Conservation (phyloP, 2,113 vertebrate genomes). For the Ibidorhyncha struthersii region DNA sequence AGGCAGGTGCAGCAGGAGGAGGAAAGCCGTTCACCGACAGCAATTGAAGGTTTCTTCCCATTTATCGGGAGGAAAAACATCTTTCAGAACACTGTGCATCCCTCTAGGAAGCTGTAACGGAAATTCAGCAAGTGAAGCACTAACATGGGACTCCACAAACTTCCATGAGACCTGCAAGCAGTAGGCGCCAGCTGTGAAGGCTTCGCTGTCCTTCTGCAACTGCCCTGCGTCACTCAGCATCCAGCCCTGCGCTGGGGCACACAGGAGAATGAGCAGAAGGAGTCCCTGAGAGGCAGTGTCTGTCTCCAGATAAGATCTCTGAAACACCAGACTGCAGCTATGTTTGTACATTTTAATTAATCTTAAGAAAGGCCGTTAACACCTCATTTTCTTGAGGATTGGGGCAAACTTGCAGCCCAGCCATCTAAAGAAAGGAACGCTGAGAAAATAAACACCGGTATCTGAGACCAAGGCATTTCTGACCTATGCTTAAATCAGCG, state of each 20-base stretch:
- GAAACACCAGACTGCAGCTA: not conserved
- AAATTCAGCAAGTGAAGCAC: not conserved
- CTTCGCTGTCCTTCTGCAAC: not conserved
- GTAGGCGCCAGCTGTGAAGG: not conserved
- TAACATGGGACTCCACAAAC: not conserved
- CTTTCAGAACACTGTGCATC: not conserved
- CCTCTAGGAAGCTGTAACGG: not conserved
- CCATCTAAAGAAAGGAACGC: not conserved
- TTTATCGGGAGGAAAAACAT: not conserved
- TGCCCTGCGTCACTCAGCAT: not conserved
- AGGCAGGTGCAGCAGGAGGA: not conserved
- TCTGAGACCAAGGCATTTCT: not conserved
- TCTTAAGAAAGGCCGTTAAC: not conserved
- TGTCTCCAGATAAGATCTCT: not conserved
- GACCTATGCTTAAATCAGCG: not conserved
- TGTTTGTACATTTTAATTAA: not conserved
- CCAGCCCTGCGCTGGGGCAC: accelerated
- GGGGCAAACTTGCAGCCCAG: not conserved
- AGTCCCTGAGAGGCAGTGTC: not conserved
- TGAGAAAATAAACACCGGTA: not conserved
- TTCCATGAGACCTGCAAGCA: not conserved
- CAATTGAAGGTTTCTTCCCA: not conserved
- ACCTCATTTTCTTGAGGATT: not conserved
- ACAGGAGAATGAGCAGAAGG: not conserved
- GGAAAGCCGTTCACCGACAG: not conserved